These are phyloP conservation scores for Himalopsyche anomala DNA, from an alignment of 2,888 invertebrate species.

Conservation along the genomic window DNA sequence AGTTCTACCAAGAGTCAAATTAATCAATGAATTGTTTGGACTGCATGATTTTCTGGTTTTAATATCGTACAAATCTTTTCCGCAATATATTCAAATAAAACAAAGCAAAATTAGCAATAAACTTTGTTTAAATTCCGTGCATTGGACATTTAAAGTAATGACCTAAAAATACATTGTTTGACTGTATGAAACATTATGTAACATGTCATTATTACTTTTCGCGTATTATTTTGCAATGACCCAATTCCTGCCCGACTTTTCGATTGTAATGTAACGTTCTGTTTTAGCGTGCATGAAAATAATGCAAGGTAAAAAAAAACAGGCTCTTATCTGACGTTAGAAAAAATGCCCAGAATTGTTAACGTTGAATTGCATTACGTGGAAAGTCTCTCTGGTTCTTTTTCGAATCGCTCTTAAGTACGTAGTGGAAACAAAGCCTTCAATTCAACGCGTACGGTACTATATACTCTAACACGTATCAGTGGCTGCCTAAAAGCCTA, in stretches of 20 bases:
- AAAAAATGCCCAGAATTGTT: neutral
- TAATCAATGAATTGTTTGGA: too few relatives aligned
- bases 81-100: too few relatives aligned
- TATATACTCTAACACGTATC: neutral
- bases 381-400: conserved; percentile 1
- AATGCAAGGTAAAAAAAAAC: neutral
- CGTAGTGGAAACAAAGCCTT: conserved; percentile 13
- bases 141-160: too few relatives aligned
- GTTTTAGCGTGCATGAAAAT: neutral
- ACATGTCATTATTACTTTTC: neutral
- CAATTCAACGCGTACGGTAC: conserved; percentile 4
- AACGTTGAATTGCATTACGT: conserved; percentile 26
- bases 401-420: conserved; percentile 5
- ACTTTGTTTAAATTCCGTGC: too few relatives aligned
- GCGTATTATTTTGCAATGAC: neutral
- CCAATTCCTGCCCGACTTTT: neutral
- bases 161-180: neutral
- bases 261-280: neutral
- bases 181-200: neutral
- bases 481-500: conserved; percentile 8
- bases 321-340: neutral
- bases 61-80: too few relatives aligned
- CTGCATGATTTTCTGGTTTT: too few relatives aligned
- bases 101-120: too few relatives aligned
- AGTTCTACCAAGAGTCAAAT: too few relatives aligned